Evolutionary conservation across 1,140 invertebrate genomes (phyloP), one percentile per base, ranked within the genome.

Genomic region (Druon quercuslanigerum): DNA sequence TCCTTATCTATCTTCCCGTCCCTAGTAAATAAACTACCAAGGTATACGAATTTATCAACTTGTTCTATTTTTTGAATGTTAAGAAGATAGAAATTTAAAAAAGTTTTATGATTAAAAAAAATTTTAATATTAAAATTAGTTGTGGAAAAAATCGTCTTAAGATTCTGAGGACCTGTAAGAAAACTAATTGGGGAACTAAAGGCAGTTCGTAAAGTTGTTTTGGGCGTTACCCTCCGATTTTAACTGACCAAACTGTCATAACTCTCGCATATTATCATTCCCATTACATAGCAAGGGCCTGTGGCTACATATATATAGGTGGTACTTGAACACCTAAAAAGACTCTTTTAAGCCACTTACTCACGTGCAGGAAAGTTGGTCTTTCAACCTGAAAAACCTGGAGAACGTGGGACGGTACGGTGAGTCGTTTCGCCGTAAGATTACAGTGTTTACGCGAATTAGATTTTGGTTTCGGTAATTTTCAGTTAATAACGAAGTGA

Each of bases 381-480:
- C 25, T 66, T 66, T 25, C 25, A 66, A 25, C 14, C 57, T 66
- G 57, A 66, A 66, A 66, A 66, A 25, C 40, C 57, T 66, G 12
- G 56, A 60, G 56, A 60, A 60, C 14, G 56, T 60, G 33, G 25
- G 57, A 66, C 71, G 66, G 66, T 51, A 57, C 57, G 74, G 71
- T 52, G 72, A 77, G 72, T 82, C 78, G 80, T 66, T 66, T 66
- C 57, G 25, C 74, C 73, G 66, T 76, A 46, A 85, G 80, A 87
- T 87, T 84, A 87, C 82, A 84, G 84, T 87, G 78, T 87, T 87
- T 87, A 86, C 85, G 86, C 83, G 85, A 87, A 87, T 87, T 87
- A 87, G 84, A 87, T 87, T 87, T 87, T 56, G 82, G 85, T 85
- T 87, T 87, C 79, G 86, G 85, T 86, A 87, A 87, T 87, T 87